These are phyloP conservation scores for Euwallacea fornicatus DNA, from an alignment of 1,140 invertebrate species.

Conservation along the genomic window DNA sequence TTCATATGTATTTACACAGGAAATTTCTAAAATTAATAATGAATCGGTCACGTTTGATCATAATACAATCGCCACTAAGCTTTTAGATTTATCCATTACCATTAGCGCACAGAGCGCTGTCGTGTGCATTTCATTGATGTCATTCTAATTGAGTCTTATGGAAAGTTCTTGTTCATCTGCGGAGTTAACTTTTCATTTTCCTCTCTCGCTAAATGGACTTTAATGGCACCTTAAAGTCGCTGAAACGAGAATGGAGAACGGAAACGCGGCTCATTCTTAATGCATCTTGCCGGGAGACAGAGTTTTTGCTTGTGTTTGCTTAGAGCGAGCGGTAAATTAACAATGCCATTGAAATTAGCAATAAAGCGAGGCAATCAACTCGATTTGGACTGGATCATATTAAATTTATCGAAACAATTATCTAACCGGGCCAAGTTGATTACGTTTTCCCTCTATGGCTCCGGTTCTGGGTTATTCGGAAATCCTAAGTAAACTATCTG, in stretches of 20 bases:
- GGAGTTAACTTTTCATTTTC: constrained; percentile 39
- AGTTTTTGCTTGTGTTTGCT: constrained; percentile 9
- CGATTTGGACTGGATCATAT: constrained; percentile 20
- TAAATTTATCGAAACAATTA: constrained; percentile 32
- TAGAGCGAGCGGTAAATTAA: constrained; percentile 10
- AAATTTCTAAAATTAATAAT: too few species aligned
- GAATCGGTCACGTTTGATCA: too few species aligned
- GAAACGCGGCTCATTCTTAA: constrained; percentile 24
- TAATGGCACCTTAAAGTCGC: constrained; percentile 37
- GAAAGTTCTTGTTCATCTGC: constrained; percentile 37
- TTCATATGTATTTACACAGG: background rate
- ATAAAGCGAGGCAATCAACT: constrained; percentile 17
- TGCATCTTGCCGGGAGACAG: constrained; percentile 16
- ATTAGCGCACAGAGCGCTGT: constrained; percentile 32
- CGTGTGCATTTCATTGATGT: constrained; percentile 42
- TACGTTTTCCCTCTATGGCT: constrained; percentile 28
- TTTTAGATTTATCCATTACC: constrained; percentile 41
- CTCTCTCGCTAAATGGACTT: constrained; percentile 36
- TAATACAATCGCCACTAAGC: constrained; percentile 19
- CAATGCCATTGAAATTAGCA: constrained; percentile 6
- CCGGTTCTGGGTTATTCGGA: constrained; percentile 10
- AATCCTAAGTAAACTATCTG: constrained; percentile 30
- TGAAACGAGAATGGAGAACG: constrained; percentile 24
- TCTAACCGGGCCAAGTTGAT: constrained; percentile 25
- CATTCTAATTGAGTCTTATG: constrained; percentile 43